phyloP scores from a whole-genome alignment of 2,888 invertebrate genomes.

The Odontomyia ornata region DNA sequence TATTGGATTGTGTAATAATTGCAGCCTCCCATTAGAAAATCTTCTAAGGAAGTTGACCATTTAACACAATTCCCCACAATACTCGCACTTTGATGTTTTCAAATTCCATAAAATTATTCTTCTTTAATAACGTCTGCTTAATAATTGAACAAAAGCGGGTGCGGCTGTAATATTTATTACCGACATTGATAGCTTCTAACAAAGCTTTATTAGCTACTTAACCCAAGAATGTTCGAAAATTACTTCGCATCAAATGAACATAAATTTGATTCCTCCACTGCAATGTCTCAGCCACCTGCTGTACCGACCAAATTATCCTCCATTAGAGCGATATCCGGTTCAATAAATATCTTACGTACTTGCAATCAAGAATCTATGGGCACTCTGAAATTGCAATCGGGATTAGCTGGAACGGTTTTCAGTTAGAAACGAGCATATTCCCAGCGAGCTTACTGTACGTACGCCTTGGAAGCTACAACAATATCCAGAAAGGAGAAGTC shows the following conservation, averaged over 20 bases:
- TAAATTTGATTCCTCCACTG: constrained; percentile 10
- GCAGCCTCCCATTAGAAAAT: too few relatives aligned
- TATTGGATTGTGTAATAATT: too few relatives aligned
- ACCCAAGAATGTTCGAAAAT: not conserved
- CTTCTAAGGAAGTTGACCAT: too few relatives aligned
- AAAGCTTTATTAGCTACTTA: not conserved
- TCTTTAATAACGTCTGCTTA: too few relatives aligned
- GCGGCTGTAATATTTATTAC: not conserved
- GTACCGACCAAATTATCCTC: not conserved
- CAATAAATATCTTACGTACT: constrained; percentile 10
- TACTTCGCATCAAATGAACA: not conserved
- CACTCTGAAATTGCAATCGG: constrained; percentile 31
- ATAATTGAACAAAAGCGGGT: too few relatives aligned
- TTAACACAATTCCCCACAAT: too few relatives aligned
- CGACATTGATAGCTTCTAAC: not conserved
- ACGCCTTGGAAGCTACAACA: not conserved
- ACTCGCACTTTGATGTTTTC: too few relatives aligned
- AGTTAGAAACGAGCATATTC: not conserved
- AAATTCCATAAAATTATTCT: too few relatives aligned
- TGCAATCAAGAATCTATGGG: not conserved
- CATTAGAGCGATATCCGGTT: constrained; percentile 21
- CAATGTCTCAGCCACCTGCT: constrained; percentile 5
- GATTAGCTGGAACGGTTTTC: not conserved
- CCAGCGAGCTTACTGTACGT: not conserved
- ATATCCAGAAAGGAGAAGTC: constrained; percentile 24